Evolutionary conservation across 2,113 vertebrate species (phyloP).

Genomic region (Apeltes quadracus): DNA sequence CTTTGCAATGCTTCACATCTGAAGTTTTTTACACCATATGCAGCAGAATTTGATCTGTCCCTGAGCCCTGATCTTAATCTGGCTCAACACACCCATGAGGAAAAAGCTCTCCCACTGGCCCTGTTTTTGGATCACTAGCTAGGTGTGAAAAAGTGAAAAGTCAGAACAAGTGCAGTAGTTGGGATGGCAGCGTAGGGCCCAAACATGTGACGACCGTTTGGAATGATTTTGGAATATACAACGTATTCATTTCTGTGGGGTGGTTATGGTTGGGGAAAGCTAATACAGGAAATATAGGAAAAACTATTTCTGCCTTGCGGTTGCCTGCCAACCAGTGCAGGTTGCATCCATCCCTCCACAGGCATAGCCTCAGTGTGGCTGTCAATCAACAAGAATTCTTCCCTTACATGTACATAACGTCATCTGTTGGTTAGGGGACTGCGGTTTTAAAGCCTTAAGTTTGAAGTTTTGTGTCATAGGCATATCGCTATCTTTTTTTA

Average conservation of each 20-base stretch:
- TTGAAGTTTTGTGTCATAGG: background rate
- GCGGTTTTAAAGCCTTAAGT: background rate
- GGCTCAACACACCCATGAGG: background rate
- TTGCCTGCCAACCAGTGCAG: background rate
- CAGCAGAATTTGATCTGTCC: conserved; percentile 2
- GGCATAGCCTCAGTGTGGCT: background rate
- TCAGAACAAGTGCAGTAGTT: background rate
- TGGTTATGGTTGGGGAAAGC: background rate
- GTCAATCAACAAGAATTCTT: background rate
- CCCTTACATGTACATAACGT: background rate
- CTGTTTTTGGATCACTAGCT: background rate
- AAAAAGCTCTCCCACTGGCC: background rate
- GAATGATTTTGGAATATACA: background rate
- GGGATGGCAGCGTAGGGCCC: too few relatives aligned
- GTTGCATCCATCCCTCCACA: background rate
- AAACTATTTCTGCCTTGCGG: background rate
- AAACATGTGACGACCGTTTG: background rate
- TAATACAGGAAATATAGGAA: background rate
- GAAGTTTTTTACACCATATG: background rate
- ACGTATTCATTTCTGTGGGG: too few relatives aligned
- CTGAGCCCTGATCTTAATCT: background rate
- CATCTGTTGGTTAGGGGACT: background rate
- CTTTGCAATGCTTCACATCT: background rate
- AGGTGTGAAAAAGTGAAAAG: conserved; percentile 13
- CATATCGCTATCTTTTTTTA: background rate